phyloP scores from a whole-genome alignment of 2,888 invertebrate genomes.

The Odontothrips loti region DNA sequence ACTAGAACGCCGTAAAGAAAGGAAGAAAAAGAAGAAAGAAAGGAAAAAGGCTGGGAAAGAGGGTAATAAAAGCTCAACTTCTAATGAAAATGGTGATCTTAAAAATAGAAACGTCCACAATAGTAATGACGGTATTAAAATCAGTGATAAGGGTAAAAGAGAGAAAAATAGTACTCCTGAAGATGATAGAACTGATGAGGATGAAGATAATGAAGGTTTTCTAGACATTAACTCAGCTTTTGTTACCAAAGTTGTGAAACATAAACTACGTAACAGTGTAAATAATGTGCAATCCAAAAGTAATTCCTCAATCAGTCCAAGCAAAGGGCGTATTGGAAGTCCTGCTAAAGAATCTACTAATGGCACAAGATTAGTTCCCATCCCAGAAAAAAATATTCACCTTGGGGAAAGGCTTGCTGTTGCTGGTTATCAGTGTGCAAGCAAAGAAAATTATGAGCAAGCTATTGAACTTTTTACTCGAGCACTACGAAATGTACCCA shows the following conservation, averaged over 20 bases:
- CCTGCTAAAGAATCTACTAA: neutral
- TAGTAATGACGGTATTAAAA: neutral
- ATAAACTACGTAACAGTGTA: neutral
- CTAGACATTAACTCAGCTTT: neutral
- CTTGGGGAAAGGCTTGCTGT: constrained; percentile 33
- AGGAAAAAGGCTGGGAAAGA: neutral
- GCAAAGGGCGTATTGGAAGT: neutral
- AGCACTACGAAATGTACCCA: constrained; percentile 8
- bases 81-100: neutral
- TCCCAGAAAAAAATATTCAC: constrained; percentile 11
- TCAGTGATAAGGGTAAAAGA: neutral
- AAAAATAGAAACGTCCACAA: neutral
- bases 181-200: neutral
- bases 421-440: constrained; percentile 34
- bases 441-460: constrained; percentile 32
- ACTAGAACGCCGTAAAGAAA: neutral
- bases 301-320: neutral
- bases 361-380: neutral
- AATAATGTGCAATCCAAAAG: neutral
- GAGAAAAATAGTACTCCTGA: neutral
- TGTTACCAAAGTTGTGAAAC: constrained; percentile 19
- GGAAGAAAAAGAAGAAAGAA: neutral
- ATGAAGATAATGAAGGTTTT: neutral
- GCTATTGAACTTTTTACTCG: constrained; percentile 33
- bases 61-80: neutral